Conservation (phyloP, 2,113 vertebrate species). For the Gavialis gangeticus region DNA sequence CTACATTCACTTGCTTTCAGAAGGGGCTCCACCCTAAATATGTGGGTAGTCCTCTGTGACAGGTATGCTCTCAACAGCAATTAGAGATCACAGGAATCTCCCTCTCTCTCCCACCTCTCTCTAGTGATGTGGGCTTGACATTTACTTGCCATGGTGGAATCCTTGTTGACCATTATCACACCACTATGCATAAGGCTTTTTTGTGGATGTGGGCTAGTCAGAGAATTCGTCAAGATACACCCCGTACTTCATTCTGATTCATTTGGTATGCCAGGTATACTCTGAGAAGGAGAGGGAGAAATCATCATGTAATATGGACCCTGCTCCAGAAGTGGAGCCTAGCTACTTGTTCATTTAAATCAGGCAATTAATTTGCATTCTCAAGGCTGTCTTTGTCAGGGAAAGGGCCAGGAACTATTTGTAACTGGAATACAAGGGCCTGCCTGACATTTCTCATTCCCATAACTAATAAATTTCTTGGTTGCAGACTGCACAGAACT, state of each 20-base stretch:
- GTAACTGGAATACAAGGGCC: background rate
- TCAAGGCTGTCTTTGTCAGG: background rate
- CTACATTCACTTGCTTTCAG: slow-evolving; percentile 3
- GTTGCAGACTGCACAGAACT: background rate
- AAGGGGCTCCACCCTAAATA: background rate
- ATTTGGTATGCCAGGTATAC: background rate
- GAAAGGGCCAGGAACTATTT: background rate
- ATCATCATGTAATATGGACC: background rate
- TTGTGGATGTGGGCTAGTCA: background rate
- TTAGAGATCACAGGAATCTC: background rate
- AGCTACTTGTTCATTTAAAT: background rate
- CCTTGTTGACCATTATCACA: background rate
- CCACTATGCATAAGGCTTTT: background rate
- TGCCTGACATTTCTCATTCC: background rate
- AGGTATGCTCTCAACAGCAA: slow-evolving; percentile 6
- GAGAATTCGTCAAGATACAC: background rate
- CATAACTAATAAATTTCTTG: background rate
- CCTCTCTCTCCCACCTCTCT: background rate
- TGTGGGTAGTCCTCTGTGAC: background rate
- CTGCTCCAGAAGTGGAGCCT: background rate
- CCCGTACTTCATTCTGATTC: background rate
- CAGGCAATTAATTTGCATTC: background rate
- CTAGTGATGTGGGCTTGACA: background rate
- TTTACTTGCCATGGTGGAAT: background rate
- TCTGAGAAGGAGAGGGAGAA: background rate